phyloP scores from a whole-genome alignment of 1,140 invertebrate genomes.

The Sarcophaga peregrina region DNA sequence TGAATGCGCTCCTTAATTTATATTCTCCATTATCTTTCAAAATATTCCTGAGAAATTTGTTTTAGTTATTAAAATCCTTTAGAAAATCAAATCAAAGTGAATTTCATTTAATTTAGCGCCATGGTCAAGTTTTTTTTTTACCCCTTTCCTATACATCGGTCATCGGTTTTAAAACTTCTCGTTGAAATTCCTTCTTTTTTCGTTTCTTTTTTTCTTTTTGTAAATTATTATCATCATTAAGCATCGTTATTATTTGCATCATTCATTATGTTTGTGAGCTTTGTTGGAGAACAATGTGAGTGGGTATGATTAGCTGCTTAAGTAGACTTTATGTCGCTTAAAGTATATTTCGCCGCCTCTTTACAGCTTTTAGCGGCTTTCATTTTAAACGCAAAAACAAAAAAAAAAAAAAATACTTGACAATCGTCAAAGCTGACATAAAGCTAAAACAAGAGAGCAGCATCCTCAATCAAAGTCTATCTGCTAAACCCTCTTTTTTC shows the following conservation, averaged over 20 bases:
- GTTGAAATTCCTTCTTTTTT: too few relatives aligned
- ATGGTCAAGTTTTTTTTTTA: background rate
- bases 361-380: background rate
- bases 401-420: background rate
- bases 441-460: slow-evolving; percentile 14
- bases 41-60: too few relatives aligned
- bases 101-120: background rate
- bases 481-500: too few relatives aligned
- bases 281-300: background rate
- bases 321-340: slow-evolving; percentile 39
- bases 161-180: too few relatives aligned
- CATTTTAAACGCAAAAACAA: background rate
- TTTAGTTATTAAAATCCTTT: too few relatives aligned
- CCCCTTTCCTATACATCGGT: too few relatives aligned
- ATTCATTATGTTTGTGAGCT: background rate
- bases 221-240: too few relatives aligned
- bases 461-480: slow-evolving; percentile 28
- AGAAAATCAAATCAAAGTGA: background rate
- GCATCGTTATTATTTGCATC: background rate
- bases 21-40: too few relatives aligned
- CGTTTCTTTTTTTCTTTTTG: too few relatives aligned
- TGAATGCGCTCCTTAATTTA: too few relatives aligned
- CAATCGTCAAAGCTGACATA: slow-evolving; percentile 36
- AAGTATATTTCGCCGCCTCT: background rate
- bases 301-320: slow-evolving; percentile 26